Conservation (phyloP, 2,113 vertebrate species). For the Ophiodon elongatus region DNA sequence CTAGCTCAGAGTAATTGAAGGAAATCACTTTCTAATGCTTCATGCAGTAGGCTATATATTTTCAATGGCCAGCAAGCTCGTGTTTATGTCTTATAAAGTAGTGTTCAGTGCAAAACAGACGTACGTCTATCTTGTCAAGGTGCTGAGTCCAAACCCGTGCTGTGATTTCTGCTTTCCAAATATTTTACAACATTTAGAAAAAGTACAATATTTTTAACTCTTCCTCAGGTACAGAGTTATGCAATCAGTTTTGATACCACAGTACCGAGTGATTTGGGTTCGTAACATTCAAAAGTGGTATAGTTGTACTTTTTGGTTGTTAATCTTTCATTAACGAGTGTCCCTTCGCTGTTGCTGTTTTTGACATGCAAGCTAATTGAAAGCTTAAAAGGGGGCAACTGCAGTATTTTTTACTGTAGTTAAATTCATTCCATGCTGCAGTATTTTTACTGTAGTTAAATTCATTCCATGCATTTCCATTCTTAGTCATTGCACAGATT, state of each 20-base stretch:
- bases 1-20: conserved; percentile 8
- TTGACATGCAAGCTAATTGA: neutral
- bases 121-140: neutral
- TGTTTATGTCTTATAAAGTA: neutral
- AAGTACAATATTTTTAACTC: neutral
- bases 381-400: neutral
- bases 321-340: neutral
- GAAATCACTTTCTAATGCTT: conserved; percentile 33
- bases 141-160: neutral
- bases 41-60: neutral
- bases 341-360: neutral
- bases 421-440: too few relatives aligned
- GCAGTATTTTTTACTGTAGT: too few relatives aligned
- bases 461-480: neutral
- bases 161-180: neutral
- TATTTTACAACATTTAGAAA: neutral
- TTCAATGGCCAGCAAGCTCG: conserved; percentile 12
- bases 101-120: neutral
- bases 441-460: neutral
- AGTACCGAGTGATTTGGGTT: neutral
- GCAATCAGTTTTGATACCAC: neutral
- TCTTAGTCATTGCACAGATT: neutral
- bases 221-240: neutral
- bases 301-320: neutral
- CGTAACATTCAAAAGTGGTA: neutral